Percentiles rank a stretch among this genome's conserved stretches.
Evolutionary conservation across 2,113 vertebrate species (phyloP).

Genomic region (Dasypus novemcinctus): DNA sequence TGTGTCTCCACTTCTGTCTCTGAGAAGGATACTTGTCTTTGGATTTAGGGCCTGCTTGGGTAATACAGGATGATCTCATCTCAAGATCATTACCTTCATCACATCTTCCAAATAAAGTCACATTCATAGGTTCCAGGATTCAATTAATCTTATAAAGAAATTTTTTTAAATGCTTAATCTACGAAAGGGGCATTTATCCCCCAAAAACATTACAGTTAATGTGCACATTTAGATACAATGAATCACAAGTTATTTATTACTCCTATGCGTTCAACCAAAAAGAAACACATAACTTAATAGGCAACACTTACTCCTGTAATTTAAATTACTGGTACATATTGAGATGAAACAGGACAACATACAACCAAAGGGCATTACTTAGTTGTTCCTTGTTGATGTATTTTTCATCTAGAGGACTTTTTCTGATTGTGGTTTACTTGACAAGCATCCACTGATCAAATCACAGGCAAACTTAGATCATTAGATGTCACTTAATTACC

Average conservation of each 20-base stretch:
- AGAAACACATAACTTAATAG: neutral
- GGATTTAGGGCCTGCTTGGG: neutral
- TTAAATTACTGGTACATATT: neutral
- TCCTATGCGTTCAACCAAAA: neutral
- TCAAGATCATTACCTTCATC: neutral
- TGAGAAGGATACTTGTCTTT: neutral
- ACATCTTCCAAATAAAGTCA: neutral
- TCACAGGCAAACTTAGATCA: neutral
- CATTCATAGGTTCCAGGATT: neutral
- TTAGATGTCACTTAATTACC: conserved; percentile 15
- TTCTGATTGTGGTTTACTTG: neutral
- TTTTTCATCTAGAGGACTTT: neutral
- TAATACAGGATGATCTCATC: neutral
- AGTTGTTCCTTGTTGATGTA: neutral
- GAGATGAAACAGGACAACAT: neutral
- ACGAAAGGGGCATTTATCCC: neutral
- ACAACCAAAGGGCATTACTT: neutral
- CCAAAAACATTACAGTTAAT: neutral
- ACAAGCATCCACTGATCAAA: neutral
- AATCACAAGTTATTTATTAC: neutral
- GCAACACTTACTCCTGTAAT: neutral
- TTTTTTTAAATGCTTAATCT: neutral
- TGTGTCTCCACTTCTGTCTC: neutral
- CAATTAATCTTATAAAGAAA: neutral
- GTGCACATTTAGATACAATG: neutral